phyloP scores from a whole-genome alignment of 2,888 invertebrate species.

The Drosophila cyrtoloma region DNA sequence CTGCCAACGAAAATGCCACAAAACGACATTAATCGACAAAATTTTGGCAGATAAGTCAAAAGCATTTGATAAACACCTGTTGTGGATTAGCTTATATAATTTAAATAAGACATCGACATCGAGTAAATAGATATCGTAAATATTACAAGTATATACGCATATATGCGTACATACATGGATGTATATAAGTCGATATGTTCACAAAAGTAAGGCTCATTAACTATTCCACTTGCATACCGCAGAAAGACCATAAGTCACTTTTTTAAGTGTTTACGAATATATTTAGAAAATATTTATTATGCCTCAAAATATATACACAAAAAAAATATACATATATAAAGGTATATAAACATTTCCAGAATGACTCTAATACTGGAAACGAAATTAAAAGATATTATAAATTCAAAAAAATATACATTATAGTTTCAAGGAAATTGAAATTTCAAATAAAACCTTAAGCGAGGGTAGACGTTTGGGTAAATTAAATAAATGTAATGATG shows the following conservation, averaged over 20 bases:
- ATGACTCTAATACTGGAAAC: not conserved
- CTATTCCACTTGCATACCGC: not conserved
- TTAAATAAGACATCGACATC: conserved; percentile 12
- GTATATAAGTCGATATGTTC: not conserved
- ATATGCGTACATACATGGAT: no score
- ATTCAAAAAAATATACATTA: not conserved
- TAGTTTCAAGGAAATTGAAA: not conserved
- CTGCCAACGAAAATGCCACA: conserved; percentile 59
- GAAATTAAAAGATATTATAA: not conserved
- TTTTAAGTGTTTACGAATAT: not conserved
- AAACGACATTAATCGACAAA: conserved; percentile 58
- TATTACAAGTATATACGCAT: not conserved
- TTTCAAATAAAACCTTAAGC: not conserved
- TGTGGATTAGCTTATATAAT: conserved; percentile 22
- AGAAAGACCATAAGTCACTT: not conserved
- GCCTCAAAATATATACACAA: not conserved
- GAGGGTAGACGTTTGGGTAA: not conserved
- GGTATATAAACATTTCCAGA: not conserved
- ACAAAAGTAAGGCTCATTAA: not conserved
- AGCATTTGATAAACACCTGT: conserved; percentile 64
- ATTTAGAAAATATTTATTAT: not conserved
- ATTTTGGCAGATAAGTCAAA: conserved; percentile 65
- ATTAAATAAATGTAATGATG: not conserved
- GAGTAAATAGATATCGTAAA: conserved; percentile 7
- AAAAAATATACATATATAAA: not conserved